Conservation (phyloP, 1,140 invertebrate genomes). For the Acromyrmex echinatior region DNA sequence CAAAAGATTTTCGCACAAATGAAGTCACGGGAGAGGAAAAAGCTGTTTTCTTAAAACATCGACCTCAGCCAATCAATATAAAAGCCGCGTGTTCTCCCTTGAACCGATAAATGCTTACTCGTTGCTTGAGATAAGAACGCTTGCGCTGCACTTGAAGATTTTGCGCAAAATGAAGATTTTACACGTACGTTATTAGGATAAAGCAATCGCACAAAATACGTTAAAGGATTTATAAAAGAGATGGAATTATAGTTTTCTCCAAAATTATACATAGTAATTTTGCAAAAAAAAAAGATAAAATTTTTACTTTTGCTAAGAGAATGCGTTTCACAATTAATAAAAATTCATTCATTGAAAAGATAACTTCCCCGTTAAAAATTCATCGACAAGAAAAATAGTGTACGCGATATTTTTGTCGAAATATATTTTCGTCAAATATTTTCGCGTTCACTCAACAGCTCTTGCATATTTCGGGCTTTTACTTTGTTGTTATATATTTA, state of each 20-base stretch:
- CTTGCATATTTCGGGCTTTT: not conserved
- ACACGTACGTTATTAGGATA: conserved; percentile 6
- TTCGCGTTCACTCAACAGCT: not conserved
- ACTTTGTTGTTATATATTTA: conserved; percentile 21
- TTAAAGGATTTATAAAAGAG: not conserved
- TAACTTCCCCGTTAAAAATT: not conserved
- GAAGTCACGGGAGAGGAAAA: not conserved
- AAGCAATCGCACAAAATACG: not conserved
- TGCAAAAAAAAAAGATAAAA: not conserved
- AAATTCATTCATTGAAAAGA: not conserved
- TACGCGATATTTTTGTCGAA: conserved; percentile 1
- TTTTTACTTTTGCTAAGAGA: not conserved
- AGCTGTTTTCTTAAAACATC: conserved; percentile 37
- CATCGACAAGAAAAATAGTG: not conserved
- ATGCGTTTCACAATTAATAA: not conserved
- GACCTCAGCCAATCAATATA: conserved; percentile 59
- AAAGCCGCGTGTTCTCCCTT: conserved; percentile 52
- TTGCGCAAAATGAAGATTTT: not conserved
- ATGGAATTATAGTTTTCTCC: not conserved
- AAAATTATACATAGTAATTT: not conserved
- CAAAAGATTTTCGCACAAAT: conserved; percentile 32
- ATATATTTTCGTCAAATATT: conserved; percentile 18
- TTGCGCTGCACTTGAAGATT: conserved; percentile 50
- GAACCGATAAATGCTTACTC: conserved; percentile 49
- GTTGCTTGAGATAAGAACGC: conserved; percentile 34